Conservation (phyloP, 2,113 vertebrate genomes). For the Cryptoleucopteryx plumbea region DNA sequence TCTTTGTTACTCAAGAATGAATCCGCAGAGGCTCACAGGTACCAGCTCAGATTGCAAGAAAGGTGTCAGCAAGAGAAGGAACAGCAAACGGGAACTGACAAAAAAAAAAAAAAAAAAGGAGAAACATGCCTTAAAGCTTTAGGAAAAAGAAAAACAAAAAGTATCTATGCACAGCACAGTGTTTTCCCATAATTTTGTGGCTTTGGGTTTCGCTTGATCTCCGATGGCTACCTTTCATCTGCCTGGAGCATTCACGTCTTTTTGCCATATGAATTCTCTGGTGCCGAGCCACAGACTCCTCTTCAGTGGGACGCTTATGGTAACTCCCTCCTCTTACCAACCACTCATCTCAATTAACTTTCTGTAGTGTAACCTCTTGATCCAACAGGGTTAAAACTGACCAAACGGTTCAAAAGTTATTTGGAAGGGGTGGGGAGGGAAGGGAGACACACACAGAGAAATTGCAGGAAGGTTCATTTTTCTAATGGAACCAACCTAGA, state of each 20-base stretch:
- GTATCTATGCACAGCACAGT: neutral
- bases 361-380: neutral
- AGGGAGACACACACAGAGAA: neutral
- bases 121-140: neutral
- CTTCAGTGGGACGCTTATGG: neutral
- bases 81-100: neutral
- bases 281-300: neutral
- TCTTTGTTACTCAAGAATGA: neutral
- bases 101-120: neutral
- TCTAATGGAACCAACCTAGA: neutral
- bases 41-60: neutral
- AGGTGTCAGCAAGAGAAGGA: neutral
- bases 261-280: neutral
- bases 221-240: neutral
- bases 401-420: constrained; percentile 8
- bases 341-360: neutral
- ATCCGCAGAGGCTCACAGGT: neutral
- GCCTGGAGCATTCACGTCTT: neutral
- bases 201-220: neutral
- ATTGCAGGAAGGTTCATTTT: neutral
- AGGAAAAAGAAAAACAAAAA: neutral
- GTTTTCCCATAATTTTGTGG: neutral
- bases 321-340: neutral
- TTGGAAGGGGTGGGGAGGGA: neutral
- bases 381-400: neutral